Evolutionary conservation across 2,888 invertebrate species (phyloP), one percentile per base, ranked within the genome.

Genomic region (Elegia similella): DNA sequence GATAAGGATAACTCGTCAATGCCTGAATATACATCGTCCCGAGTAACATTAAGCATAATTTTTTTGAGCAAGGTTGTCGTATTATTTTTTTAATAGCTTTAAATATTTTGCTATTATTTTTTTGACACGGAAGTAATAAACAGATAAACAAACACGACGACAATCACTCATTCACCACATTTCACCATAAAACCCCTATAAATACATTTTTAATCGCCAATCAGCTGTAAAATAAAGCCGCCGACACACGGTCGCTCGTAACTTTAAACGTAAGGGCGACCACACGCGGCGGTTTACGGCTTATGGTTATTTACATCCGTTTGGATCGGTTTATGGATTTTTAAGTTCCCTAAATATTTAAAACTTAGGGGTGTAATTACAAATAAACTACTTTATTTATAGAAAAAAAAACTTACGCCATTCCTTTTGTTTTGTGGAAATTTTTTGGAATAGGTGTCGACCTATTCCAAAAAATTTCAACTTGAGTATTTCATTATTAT

Each of bases 231-330:
- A 48, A 48, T 54, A 54, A 54, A 54, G 42, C 53, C 53, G 43
- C 43, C 43, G 30, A 54, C 43, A 54, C 43, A 54, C 47, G 17
- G 17, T 16, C 42, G 42, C 30, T 29, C 53, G 32, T 48, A 48
- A 48, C 43, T 43, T 42, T 43, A 54, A 54, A 54, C 23, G 30
- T 43, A 30, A 54, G 53, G 43, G 53, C 6, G 53, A 30, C 53
- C 53, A 54, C 53, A 54, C 53, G n/a, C 53, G 30, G 17, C 8
- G 2, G 7, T 55, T 55, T 47, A 55, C 55, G 38, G 47, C 23
- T 55, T 34, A 53, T 54, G 43, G 53, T 54, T 43, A 54, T 38
- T 46, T 47, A 55, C 47, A 55, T 55, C 55, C 55, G 55, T 38
- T 47, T 15, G 15, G 23, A 38, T 55, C 17, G 13, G 47, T 55